phyloP scores from a whole-genome alignment of 1,140 invertebrate genomes.

The Euwallacea fornicatus region DNA sequence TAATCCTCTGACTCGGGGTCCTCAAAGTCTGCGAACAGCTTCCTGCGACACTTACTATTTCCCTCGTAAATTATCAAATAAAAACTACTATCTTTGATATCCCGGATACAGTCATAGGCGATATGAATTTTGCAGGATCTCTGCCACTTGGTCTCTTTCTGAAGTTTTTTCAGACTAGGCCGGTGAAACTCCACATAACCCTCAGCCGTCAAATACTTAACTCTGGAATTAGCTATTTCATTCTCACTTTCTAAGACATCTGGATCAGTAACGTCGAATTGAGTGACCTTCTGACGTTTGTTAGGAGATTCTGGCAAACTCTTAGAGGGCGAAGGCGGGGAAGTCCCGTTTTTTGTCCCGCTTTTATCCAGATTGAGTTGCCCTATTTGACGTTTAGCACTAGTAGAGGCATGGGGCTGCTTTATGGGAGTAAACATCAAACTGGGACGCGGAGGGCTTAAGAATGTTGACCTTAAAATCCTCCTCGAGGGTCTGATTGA shows the following conservation, averaged over 20 bases:
- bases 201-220: slow-evolving; percentile 48
- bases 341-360: slow-evolving; percentile 42
- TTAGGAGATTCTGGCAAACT: slow-evolving; percentile 32
- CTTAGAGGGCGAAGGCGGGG: slow-evolving; percentile 38
- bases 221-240: slow-evolving; percentile 24
- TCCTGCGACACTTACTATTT: slow-evolving; percentile 60
- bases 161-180: slow-evolving; percentile 55
- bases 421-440: slow-evolving; percentile 39
- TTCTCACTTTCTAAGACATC: slow-evolving; percentile 41
- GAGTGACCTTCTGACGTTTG: slow-evolving; percentile 38
- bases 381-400: slow-evolving; percentile 12
- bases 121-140: slow-evolving; percentile 61
- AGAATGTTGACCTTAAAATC: slow-evolving; percentile 31
- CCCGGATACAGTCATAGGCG: slow-evolving; percentile 57
- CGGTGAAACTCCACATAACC: slow-evolving; percentile 59
- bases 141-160: slow-evolving; percentile 58
- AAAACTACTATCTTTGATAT: slow-evolving; percentile 59
- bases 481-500: slow-evolving; percentile 33
- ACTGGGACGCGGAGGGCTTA: slow-evolving; percentile 39
- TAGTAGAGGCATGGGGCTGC: slow-evolving; percentile 33
- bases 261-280: slow-evolving; percentile 11
- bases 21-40: slow-evolving; percentile 55
- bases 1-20: slow-evolving; percentile 38
- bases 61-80: slow-evolving; percentile 60
- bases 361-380: slow-evolving; percentile 16